A percentile compares a stretch with the other conserved stretches of the same genome.
These are phyloP conservation scores for Diplazon laetatorius DNA, from an alignment of 2,888 invertebrate genomes.

Conservation along the genomic window DNA sequence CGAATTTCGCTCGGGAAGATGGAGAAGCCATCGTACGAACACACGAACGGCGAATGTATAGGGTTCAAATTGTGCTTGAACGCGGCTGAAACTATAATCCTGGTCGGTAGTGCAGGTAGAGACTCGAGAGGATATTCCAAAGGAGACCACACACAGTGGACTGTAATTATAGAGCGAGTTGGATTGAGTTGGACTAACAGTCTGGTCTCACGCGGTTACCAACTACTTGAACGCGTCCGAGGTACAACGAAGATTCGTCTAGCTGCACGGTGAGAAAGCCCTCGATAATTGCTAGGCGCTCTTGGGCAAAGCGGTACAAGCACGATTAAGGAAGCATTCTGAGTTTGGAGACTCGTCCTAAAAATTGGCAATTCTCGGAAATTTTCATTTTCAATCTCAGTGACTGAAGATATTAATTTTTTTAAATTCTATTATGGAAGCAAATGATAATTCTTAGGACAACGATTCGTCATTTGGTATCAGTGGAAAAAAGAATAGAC, in stretches of 20 bases:
- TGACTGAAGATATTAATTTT: no score
- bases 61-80: background rate
- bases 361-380: background rate
- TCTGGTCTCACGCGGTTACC: slow-evolving; percentile 53
- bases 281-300: slow-evolving; percentile 45
- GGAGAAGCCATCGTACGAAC: background rate
- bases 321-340: slow-evolving; percentile 40
- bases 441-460: no score
- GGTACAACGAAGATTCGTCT: slow-evolving; percentile 50
- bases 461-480: no score
- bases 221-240: slow-evolving; percentile 48
- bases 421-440: no score
- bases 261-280: slow-evolving; percentile 40
- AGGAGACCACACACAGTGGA: slow-evolving; percentile 46
- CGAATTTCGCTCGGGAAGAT: background rate
- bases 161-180: slow-evolving; percentile 61
- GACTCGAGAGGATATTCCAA: slow-evolving; percentile 53
- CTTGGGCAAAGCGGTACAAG: slow-evolving; percentile 8
- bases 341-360: slow-evolving; percentile 26
- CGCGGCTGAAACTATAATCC: slow-evolving; percentile 9
- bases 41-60: background rate
- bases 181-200: slow-evolving; percentile 54
- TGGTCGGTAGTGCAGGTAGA: slow-evolving; percentile 7
- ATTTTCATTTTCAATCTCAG: no score
- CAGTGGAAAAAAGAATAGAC: no score